Evolutionary conservation across 37 sponge, comb jelly and placozoan species (phyloP), one percentile per base, ranked within the genome.

Genomic region (Cliona cf. orientalis): DNA sequence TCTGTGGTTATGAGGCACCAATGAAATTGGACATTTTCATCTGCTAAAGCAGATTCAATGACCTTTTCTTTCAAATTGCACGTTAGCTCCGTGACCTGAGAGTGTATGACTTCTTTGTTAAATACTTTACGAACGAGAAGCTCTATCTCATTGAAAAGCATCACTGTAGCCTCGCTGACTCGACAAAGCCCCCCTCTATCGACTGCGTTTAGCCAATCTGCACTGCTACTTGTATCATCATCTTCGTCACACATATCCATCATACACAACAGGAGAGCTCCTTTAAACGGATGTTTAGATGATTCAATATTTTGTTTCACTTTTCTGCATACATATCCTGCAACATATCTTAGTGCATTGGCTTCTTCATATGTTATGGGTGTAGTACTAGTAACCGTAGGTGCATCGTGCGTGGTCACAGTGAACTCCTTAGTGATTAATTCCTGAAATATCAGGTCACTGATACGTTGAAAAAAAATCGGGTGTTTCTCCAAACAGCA

Each of bases 131-230:
- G 42, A 9, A 84, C 29, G 23, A 59, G 41, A 6, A 39, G 41
- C 38, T 84, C 84, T 19, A 84, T 74, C 6, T 66, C 21, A 56
- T 17, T 17, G 55, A 84, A 63, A 5, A 84, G 31, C 75, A 58
- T 56, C 23, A 29, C 55, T 36, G 49, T 61, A 9, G 64, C 36
- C 12, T 75, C 69, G 32, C 56, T 74, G 12, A 84, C 76, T 39
- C 56, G 55, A 23, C 65, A 45, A 22, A 84, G 69, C 11, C 84
- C 84, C n/a, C 84, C 76, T 23, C 84, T 64, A 36, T 84, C 76
- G n/a, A 75, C 34, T 19, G 31, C 23, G 22, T 68, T 32, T 0
- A 53, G 34, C 84, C 84, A 84, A 7, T 73, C 72, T 23, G 42
- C 25, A 66, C 35, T 36, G 17, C 36, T 63, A 26, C 34, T 32